These are phyloP conservation scores for Typhlichthys subterraneus DNA, from an alignment of 2,797 vertebrate species.

Conservation along the genomic window DNA sequence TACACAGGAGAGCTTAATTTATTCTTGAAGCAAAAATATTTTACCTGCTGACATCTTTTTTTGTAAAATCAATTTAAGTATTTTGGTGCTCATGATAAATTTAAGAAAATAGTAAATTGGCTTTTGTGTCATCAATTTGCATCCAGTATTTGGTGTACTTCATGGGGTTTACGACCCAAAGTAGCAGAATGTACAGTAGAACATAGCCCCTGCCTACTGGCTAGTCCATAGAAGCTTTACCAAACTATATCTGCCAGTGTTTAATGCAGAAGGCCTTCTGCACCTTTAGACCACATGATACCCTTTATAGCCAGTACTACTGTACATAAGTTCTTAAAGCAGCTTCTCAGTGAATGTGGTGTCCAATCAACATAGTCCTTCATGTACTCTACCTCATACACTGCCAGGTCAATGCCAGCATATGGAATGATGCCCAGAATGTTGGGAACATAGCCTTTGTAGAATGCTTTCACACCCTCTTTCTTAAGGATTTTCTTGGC, in stretches of 20 bases:
- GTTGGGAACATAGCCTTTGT: constrained; percentile 92
- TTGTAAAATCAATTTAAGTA: too few species aligned
- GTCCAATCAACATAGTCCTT: background rate
- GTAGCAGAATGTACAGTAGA: too few species aligned
- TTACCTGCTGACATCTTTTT: too few species aligned
- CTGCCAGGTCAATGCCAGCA: constrained; percentile 90
- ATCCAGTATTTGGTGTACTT: too few species aligned
- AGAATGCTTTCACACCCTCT: constrained; percentile 89
- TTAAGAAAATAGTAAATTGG: too few species aligned
- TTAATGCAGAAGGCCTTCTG: background rate
- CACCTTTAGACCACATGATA: too few species aligned
- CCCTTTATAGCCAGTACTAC: background rate
- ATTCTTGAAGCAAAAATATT: too few species aligned
- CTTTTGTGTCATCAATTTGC: too few species aligned
- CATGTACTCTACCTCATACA: constrained; percentile 86
- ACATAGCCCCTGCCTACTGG: background rate
- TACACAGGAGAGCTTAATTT: too few species aligned
- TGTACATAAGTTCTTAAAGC: background rate
- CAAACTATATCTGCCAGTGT: background rate
- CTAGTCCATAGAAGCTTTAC: background rate
- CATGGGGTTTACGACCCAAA: too few species aligned
- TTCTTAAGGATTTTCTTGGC: constrained; percentile 88
- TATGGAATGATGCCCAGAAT: constrained; percentile 95
- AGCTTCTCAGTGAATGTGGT: background rate
- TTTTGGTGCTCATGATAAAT: too few species aligned